phyloP scores from a whole-genome alignment of 2,888 invertebrate species.

The Plagodis pulveraria region DNA sequence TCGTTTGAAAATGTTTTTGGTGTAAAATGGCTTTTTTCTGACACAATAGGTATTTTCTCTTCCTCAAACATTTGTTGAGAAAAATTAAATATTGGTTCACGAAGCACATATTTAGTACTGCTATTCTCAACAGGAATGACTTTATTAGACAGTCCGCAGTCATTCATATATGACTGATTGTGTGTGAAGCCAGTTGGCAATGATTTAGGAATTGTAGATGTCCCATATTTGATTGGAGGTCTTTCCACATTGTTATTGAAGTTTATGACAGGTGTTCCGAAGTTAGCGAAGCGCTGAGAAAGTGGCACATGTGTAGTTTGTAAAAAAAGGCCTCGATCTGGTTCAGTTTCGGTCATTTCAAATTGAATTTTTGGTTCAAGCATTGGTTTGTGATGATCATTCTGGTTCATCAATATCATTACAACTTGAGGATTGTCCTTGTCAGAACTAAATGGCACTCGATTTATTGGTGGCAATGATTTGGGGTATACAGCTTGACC shows the following conservation, averaged over 20 bases:
- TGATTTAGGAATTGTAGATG: neutral
- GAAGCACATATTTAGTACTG: neutral
- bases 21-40: neutral
- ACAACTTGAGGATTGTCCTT: neutral
- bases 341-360: neutral
- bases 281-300: slow-evolving; percentile 13
- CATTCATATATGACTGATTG: neutral
- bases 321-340: slow-evolving; percentile 2
- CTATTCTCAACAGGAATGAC: neutral
- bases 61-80: neutral
- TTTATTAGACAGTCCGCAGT: neutral
- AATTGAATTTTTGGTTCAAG: neutral
- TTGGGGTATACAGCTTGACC: slow-evolving; percentile 47
- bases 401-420: slow-evolving; percentile 9
- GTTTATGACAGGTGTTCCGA: slow-evolving; percentile 9
- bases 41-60: neutral
- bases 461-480: slow-evolving; percentile 39
- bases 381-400: neutral
- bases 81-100: neutral
- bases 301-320: slow-evolving; percentile 5
- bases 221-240: neutral
- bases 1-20: no score
- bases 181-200: neutral
- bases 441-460: slow-evolving; percentile 26
- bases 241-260: slow-evolving; percentile 17